Base-by-base conservation (phyloP, 1,140 invertebrate genomes). In the Heliconius nattereri region DNA sequence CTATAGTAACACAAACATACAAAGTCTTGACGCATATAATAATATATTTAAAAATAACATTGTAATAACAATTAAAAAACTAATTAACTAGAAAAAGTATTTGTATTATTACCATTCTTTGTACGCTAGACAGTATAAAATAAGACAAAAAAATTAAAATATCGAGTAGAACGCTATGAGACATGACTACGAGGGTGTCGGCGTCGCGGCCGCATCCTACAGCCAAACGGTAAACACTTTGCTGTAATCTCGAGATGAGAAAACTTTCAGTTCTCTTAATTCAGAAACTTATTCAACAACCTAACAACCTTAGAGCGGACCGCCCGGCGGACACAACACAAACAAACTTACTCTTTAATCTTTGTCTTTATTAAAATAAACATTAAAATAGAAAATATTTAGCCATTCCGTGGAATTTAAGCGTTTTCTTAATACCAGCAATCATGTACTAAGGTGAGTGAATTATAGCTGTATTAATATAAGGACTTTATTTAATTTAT, bases 231-330 rank as follows among this genome's bases (percentile, higher is more conserved):
- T 95, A 95, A 95, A 95, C 94, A 95, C 94, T 95, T 94, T 90
- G 92, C 93, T 94, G 94, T 95, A 94, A 95, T 95, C 94, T 95
- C 91, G 89, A 94, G 94, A 95, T 95, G 94, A 95, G 94, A 94
- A 95, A 95, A 95, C 93, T 95, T 95, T 94, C 92, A 94, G 94
- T 94, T 93, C 92, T 95, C 94, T 95, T 94, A 95, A 95, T 95
- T 95, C 94, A 94, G 94, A 95, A 95, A 95, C 93, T 95, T 95
- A 93, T 94, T 94, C 92, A 94, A 94, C 90, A 93, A 92, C 90
- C 91, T 94, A 94, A 94, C 92, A 93, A 94, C 92, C 92, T 94
- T 94, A 94, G 88, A 92, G 92, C 85, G 92, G 89, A 91, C 91
- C 91, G 90, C 86, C 88, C 87, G 90, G 83, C 91, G 89, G 91